These are phyloP conservation scores for Drosophila funebris DNA, from an alignment of 1,140 invertebrate genomes.

Conservation along the genomic window DNA sequence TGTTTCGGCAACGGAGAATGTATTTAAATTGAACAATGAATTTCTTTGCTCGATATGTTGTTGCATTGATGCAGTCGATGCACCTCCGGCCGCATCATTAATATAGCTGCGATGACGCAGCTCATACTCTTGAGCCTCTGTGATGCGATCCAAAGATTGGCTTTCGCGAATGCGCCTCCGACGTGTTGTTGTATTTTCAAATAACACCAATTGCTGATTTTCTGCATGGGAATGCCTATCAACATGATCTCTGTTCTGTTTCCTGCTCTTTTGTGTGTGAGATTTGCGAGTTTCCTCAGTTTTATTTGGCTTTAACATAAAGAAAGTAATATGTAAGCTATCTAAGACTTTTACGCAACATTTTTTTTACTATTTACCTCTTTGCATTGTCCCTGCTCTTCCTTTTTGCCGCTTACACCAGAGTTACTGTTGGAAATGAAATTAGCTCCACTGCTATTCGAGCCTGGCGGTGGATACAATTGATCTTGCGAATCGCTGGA, in stretches of 20 bases:
- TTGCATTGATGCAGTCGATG: constrained; percentile 35
- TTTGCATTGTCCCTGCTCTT: constrained; percentile 68
- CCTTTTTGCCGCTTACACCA: constrained; percentile 68
- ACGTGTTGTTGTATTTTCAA: constrained; percentile 58
- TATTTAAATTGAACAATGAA: constrained; percentile 72
- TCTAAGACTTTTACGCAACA: neutral
- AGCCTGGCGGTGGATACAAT: constrained; percentile 84
- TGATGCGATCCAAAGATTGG: constrained; percentile 92
- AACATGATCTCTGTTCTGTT: constrained; percentile 70
- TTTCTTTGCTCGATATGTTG: constrained; percentile 75
- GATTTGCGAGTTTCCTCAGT: constrained; percentile 72
- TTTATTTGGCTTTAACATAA: constrained; percentile 67
- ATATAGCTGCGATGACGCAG: constrained; percentile 74
- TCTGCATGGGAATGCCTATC: constrained; percentile 71
- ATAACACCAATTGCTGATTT: constrained; percentile 41
- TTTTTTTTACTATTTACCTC: constrained; percentile 39
- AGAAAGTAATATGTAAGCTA: neutral
- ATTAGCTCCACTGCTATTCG: constrained; percentile 54
- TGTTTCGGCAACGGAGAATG: constrained; percentile 74
- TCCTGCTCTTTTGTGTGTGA: constrained; percentile 69
- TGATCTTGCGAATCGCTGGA: constrained; percentile 90
- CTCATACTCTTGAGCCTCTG: constrained; percentile 90
- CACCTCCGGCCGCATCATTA: constrained; percentile 47
- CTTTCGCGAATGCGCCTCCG: constrained; percentile 89
- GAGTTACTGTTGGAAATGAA: constrained; percentile 70